Percentiles rank a stretch among this genome's conserved stretches.
Conservation (phyloP, 2,797 vertebrate species). For the Macropodus opercularis region DNA sequence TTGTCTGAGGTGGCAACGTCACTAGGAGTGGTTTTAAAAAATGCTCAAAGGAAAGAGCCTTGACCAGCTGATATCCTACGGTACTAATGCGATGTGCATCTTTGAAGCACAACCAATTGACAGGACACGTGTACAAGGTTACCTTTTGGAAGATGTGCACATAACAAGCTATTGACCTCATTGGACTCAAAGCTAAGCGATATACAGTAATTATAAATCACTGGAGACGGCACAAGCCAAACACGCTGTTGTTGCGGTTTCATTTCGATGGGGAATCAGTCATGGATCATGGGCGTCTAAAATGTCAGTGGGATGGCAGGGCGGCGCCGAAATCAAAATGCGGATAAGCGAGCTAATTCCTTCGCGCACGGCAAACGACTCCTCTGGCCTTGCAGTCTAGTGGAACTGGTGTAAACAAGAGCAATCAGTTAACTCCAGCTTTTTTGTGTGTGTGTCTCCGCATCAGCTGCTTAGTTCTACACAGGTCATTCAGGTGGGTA, state of each 20-base stretch:
- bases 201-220: slow-evolving; percentile 77
- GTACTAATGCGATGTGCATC: slow-evolving; percentile 66
- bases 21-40: slow-evolving; percentile 22
- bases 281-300: slow-evolving; percentile 79
- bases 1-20: slow-evolving; percentile 38
- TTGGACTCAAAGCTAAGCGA: slow-evolving; percentile 68
- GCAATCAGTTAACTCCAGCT: slow-evolving; percentile 65
- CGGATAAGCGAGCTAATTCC: slow-evolving; percentile 83
- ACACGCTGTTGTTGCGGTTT: slow-evolving; percentile 66
- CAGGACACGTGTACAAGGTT: slow-evolving; percentile 76
- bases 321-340: slow-evolving; percentile 72
- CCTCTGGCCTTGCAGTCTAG: slow-evolving; percentile 72
- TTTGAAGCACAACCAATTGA: slow-evolving; percentile 74
- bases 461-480: slow-evolving; percentile 71
- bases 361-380: slow-evolving; percentile 68
- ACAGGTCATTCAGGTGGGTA: slow-evolving; percentile 81
- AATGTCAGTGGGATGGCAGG: slow-evolving; percentile 77
- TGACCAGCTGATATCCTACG: slow-evolving; percentile 56
- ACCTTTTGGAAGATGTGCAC: slow-evolving; percentile 62
- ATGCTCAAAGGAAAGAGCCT: slow-evolving; percentile 62
- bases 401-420: slow-evolving; percentile 76
- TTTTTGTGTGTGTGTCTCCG: slow-evolving; percentile 46
- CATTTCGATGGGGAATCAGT: slow-evolving; percentile 79
- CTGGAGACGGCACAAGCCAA: slow-evolving; percentile 42
- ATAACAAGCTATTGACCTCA: slow-evolving; percentile 70